These are phyloP conservation scores for Heteractis magnifica DNA, from an alignment of 92 coral and sea anemone genomes.

Conservation along the genomic window DNA sequence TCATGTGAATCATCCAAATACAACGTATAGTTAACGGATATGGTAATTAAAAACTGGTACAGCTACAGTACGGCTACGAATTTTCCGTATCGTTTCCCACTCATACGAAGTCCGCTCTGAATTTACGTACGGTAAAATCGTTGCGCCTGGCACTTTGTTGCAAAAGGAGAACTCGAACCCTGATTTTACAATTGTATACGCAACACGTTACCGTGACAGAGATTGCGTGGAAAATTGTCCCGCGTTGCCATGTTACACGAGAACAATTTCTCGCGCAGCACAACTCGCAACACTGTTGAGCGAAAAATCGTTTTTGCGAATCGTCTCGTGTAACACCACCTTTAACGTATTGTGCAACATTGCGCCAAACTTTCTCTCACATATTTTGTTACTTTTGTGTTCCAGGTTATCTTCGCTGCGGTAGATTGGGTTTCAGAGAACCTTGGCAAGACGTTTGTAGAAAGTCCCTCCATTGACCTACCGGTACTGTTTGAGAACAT, in stretches of 20 bases:
- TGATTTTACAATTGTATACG: too few relatives aligned
- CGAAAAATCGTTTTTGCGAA: background rate
- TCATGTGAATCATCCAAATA: too few relatives aligned
- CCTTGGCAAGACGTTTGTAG: conserved; percentile 94
- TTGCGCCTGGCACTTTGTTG: too few relatives aligned
- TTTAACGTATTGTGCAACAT: background rate
- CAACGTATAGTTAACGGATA: too few relatives aligned
- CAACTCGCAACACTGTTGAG: background rate
- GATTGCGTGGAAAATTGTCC: too few relatives aligned
- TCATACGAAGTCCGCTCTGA: background rate
- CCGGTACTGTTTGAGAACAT: conserved; percentile 83
- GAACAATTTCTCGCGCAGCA: background rate
- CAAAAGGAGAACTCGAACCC: too few relatives aligned
- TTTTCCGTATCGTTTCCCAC: too few relatives aligned
- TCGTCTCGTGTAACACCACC: background rate
- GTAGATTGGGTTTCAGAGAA: conserved; percentile 90
- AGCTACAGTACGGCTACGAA: too few relatives aligned
- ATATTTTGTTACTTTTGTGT: background rate
- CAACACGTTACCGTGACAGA: too few relatives aligned
- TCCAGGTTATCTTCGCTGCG: conserved; percentile 91
- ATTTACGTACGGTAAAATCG: too few relatives aligned
- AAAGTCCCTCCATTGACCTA: conserved; percentile 92
- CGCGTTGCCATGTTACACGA: too few relatives aligned
- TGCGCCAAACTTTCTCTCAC: background rate
- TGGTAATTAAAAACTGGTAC: too few relatives aligned